phyloP scores from a whole-genome alignment of 1,140 invertebrate species.

The Cyclargus thomasi region DNA sequence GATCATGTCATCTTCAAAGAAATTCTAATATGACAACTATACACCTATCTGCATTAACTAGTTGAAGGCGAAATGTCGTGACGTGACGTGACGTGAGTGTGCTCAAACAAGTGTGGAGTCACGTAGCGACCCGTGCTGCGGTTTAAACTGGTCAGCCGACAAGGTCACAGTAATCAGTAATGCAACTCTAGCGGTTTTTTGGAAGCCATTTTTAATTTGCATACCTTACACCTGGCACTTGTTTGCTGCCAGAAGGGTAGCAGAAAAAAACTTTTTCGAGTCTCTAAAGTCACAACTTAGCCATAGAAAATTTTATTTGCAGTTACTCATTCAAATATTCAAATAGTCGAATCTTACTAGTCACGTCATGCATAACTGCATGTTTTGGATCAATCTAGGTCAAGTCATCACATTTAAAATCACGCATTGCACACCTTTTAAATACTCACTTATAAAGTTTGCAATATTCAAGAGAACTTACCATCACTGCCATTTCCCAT shows the following conservation, averaged over 20 bases:
- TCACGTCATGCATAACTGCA: not conserved
- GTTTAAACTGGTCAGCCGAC: not conserved
- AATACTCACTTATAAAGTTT: no score
- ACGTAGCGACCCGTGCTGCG: not conserved
- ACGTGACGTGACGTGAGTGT: not conserved
- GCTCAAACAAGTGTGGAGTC: not conserved
- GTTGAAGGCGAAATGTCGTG: not conserved
- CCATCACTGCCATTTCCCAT: constrained; percentile 55
- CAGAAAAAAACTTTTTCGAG: no score
- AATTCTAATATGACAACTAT: not conserved
- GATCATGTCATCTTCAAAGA: not conserved
- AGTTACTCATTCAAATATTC: no score
- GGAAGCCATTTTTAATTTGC: not conserved
- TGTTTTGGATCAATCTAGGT: not conserved
- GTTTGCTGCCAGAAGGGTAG: not conserved
- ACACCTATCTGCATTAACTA: not conserved
- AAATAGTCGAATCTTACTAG: no score
- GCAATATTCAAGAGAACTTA: constrained; percentile 40
- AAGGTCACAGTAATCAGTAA: not conserved
- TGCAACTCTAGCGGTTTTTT: constrained; percentile 12
- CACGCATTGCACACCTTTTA: not conserved
- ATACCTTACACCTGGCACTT: not conserved
- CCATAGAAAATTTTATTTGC: no score
- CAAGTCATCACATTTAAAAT: not conserved
- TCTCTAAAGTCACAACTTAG: no score